Base-by-base conservation (phyloP, 2,888 invertebrate species). In the Bellardia pandia region DNA sequence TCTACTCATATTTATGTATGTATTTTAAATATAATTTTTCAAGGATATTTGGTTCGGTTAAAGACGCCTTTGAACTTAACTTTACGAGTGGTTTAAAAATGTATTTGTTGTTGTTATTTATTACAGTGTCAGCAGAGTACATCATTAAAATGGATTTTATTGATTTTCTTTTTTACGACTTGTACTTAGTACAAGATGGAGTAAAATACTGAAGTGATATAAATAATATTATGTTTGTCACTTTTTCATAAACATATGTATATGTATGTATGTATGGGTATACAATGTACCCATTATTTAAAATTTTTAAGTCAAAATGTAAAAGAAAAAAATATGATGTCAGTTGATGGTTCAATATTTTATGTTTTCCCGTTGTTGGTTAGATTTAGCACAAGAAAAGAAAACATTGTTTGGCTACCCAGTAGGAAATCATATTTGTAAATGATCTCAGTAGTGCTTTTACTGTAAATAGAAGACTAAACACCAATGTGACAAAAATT, bases 131-230 rank as follows among this genome's bases (percentile, higher is more conserved):
- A 45, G 16, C 30, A 68, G 45, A 6, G 13, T 45, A 68, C 48
- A 68, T 68, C 68, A 68, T 68, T 68, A 68, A 48, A 68, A 45
- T 68, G 42, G 66, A 30, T 68, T 68, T 48, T 68, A 68, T 68
- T 68, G 48, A 68, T 68, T 68, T 48, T 68, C n/a, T 14, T 45
- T 66, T 42, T 66, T 13, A 66, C 23, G 66, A 66, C 23, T 23
- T 56, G 56, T 56, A 23, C 56, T 56, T 56, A n/a, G n/a, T n/a
- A n/a, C 8, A 56, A 56, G 23, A 23, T 9, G 16, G 56, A 56
- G 51, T 53, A 71, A 37, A 53, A 37, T 13, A 37, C n/a, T 48
- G 2, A 6, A 71, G 37, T 37, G 11, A 37, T 16, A n/a, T 9
- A 71, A 53, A 37, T 30, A 33, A 11, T 51, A 53, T 16, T 37